Percentiles rank a stretch among this genome's conserved stretches.
These are phyloP conservation scores for Phengaris arion DNA, from an alignment of 2,888 invertebrate species.

Conservation along the genomic window DNA sequence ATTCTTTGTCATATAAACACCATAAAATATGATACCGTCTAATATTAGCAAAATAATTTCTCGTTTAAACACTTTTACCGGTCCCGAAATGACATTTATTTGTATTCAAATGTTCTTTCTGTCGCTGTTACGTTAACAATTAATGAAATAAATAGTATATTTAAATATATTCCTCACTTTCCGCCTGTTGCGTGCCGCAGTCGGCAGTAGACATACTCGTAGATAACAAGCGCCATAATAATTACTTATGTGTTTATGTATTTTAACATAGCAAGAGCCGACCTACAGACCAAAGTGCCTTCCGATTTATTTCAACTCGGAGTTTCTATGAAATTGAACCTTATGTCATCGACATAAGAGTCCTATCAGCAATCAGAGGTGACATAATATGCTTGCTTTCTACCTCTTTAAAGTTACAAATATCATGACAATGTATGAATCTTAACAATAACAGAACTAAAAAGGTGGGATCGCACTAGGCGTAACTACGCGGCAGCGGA, in stretches of 20 bases:
- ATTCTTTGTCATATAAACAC: background rate
- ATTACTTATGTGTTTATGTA: background rate
- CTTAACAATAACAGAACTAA: background rate
- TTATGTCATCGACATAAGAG: too few relatives aligned
- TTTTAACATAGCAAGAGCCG: background rate
- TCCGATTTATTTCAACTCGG: too few relatives aligned
- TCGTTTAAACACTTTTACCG: conserved; percentile 19
- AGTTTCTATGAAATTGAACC: too few relatives aligned
- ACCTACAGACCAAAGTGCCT: background rate
- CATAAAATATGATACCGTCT: background rate
- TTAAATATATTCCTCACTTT: conserved; percentile 22
- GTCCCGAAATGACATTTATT: conserved; percentile 8
- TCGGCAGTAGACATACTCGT: background rate
- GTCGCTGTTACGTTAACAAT: background rate
- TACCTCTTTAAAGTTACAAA: too few relatives aligned
- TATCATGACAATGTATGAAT: background rate
- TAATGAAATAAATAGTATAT: conserved; percentile 15
- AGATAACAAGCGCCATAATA: conserved; percentile 8
- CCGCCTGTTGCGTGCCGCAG: conserved; percentile 21
- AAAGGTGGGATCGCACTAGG: too few relatives aligned
- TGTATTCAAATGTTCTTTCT: background rate
- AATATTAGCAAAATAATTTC: background rate
- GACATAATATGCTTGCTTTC: too few relatives aligned
- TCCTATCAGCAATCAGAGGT: too few relatives aligned
- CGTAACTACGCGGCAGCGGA: too few relatives aligned